Evolutionary conservation across 2,888 invertebrate species (phyloP), one percentile per base, ranked within the genome.

Genomic region (Andrena bucephala): DNA sequence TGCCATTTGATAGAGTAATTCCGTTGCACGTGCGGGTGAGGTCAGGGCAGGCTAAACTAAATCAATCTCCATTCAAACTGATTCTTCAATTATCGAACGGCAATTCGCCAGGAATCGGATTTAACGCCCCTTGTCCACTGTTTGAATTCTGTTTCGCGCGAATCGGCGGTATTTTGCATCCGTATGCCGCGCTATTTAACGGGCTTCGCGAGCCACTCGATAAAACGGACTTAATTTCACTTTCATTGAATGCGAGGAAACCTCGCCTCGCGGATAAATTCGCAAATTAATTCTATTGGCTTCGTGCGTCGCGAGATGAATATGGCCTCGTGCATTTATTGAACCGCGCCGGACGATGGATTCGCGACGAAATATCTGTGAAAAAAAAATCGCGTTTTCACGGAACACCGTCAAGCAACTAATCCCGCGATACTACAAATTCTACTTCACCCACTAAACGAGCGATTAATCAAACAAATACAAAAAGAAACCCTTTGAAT

Each of bases 211-310:
- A 66, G 24, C 77, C 57, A 66, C 73, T 65, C 68, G 78, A 75
- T 65, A 65, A 65, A 70, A 48, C 60, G 59, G 29, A 78, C 73
- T 73, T 73, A 81, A 81, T 79, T 79, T 81, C 66, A 77, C 77
- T 81, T 79, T 81, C 81, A 69, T 73, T 73, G 78, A 69, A 78
- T 69, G 69, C 81, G 62, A 79, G 69, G 81, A 73, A 81, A 81
- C 72, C 69, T 79, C 81, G 73, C 69, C 60, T 73, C 59, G 69
- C 65, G 79, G 79, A 79, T 81, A 81, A 79, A 81, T 81, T 81
- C 73, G 79, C 73, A 69, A 81, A 78, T 81, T 78, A 79, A 81
- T 81, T 81, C 81, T 67, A 81, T 81, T 81, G 81, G 67, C 72
- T 69, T 54, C 36, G 62, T 31, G 71, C 59, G 77, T 63, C 71